Conservation (phyloP, 2,113 vertebrate genomes). For the Leucosticte australis region DNA sequence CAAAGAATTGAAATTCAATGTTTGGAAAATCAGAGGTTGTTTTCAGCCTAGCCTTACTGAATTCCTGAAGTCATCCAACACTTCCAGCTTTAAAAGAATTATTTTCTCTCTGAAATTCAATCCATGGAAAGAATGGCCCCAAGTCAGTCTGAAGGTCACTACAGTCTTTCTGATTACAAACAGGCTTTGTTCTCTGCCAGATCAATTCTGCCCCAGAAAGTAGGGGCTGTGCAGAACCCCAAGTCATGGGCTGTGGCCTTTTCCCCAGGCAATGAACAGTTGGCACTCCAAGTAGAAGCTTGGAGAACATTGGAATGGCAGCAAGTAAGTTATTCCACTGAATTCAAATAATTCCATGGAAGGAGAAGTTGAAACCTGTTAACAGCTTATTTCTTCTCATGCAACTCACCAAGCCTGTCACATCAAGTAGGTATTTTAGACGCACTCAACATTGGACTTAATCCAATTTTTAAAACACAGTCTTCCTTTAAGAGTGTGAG, state of each 20-base stretch:
- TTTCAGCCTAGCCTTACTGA: not conserved
- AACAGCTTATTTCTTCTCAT: not conserved
- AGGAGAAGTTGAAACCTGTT: not conserved
- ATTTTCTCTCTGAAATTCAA: not conserved
- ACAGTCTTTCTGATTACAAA: not conserved
- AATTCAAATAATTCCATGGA: not conserved
- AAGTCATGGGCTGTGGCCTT: not conserved
- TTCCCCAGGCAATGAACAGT: not conserved
- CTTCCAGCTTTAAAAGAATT: not conserved
- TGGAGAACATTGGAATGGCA: not conserved
- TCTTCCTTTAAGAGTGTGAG: not conserved
- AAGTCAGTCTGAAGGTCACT: not conserved
- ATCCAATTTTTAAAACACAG: not conserved
- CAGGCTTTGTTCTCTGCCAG: not conserved
- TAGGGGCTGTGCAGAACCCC: not conserved
- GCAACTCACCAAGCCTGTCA: not conserved
- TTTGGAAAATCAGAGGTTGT: not conserved
- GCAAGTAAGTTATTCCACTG: not conserved
- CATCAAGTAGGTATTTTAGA: not conserved
- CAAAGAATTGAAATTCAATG: not conserved
- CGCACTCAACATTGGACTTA: accelerated
- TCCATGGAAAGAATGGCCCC: not conserved
- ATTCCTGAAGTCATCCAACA: not conserved
- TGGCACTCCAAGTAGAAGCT: not conserved
- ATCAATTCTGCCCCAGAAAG: not conserved